A percentile compares a stretch with the other conserved stretches of the same genome.
Conservation (phyloP, 2,888 invertebrate species). For the Drosophila helvetica region DNA sequence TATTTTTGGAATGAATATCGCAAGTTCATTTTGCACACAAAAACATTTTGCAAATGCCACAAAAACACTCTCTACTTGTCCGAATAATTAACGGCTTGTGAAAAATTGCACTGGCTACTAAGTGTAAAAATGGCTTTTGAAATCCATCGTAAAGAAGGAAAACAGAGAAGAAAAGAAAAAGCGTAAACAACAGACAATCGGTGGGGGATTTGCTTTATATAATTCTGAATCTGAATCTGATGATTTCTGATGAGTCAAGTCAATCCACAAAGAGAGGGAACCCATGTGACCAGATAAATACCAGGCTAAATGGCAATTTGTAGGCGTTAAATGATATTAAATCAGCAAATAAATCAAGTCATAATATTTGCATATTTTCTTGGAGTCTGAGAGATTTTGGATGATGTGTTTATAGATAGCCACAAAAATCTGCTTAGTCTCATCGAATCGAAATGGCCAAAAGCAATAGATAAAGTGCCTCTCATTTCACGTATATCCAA, state of each 20-base stretch:
- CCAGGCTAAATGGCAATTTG: slow-evolving; percentile 18
- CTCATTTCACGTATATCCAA: slow-evolving; percentile 1
- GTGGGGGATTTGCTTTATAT: slow-evolving; percentile 1
- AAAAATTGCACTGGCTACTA: slow-evolving; percentile 56
- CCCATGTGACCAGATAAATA: slow-evolving; percentile 13
- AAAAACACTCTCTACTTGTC: neutral
- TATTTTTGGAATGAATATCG: slow-evolving; percentile 1
- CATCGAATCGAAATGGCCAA: slow-evolving; percentile 20
- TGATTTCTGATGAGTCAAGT: slow-evolving; percentile 4
- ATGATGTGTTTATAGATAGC: neutral
- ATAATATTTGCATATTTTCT: slow-evolving; percentile 15
- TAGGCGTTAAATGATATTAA: slow-evolving; percentile 44
- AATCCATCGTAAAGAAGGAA: neutral
- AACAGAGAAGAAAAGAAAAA: neutral
- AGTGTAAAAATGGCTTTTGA: slow-evolving; percentile 12
- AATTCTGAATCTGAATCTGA: neutral
- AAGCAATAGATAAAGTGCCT: slow-evolving; percentile 19
- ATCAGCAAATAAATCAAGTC: slow-evolving; percentile 1
- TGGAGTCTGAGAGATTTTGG: neutral
- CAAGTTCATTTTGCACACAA: slow-evolving; percentile 1
- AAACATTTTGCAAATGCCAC: slow-evolving; percentile 25
- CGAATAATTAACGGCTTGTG: slow-evolving; percentile 55
- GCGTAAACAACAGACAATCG: neutral
- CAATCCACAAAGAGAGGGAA: neutral
- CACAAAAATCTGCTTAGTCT: neutral